These are phyloP conservation scores for Siphonodentalium dalli DNA, from an alignment of 2,888 invertebrate genomes.

Conservation along the genomic window DNA sequence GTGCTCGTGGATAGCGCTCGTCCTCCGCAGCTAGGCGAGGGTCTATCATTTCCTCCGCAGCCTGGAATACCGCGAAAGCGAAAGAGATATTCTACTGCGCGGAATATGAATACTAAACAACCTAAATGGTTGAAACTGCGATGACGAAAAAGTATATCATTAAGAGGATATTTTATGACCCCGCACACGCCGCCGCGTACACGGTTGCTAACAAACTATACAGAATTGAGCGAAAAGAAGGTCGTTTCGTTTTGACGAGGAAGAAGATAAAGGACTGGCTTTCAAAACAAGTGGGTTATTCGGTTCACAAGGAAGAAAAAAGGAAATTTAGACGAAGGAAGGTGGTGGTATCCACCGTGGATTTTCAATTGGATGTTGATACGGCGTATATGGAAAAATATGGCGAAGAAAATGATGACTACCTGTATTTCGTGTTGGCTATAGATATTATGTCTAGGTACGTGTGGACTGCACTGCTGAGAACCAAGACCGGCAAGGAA, in stretches of 20 bases:
- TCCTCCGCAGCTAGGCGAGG: too few species aligned
- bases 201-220: slow-evolving; percentile 29
- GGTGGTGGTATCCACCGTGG: slow-evolving; percentile 22
- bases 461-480: slow-evolving; percentile 17
- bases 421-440: slow-evolving; percentile 19
- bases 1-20: too few species aligned
- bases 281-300: slow-evolving; percentile 26
- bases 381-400: slow-evolving; percentile 19
- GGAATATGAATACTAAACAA: too few species aligned
- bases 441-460: slow-evolving; percentile 17
- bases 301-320: slow-evolving; percentile 20
- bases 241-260: slow-evolving; percentile 20
- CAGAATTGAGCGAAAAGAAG: slow-evolving; percentile 27
- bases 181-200: slow-evolving; percentile 21
- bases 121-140: too few species aligned
- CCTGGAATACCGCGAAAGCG: too few species aligned
- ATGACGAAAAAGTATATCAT: too few species aligned
- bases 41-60: too few species aligned
- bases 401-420: slow-evolving; percentile 19
- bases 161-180: slow-evolving; percentile 30
- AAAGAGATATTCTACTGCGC: too few species aligned
- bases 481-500: slow-evolving; percentile 16
- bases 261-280: slow-evolving; percentile 30
- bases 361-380: slow-evolving; percentile 30
- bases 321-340: slow-evolving; percentile 17